Conservation (phyloP, 2,888 invertebrate species). For the Scelioninae gen. 1 region DNA sequence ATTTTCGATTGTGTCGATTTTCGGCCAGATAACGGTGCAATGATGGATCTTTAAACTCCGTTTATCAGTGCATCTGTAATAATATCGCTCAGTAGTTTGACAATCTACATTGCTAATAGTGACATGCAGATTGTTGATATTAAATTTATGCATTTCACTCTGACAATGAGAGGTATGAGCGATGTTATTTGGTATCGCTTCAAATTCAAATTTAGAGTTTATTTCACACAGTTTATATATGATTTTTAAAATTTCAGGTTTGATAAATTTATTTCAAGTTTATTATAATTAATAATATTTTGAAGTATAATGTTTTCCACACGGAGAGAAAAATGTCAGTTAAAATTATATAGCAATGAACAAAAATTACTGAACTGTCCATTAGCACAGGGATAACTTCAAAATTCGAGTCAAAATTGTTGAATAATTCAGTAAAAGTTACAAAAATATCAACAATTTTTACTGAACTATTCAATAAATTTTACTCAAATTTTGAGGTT, state of each 20-base stretch:
- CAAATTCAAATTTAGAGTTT: slow-evolving; percentile 40
- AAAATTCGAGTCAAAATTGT: too few relatives aligned
- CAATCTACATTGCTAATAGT: slow-evolving; percentile 37
- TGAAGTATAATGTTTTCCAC: too few relatives aligned
- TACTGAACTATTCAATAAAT: too few relatives aligned
- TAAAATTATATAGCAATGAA: too few relatives aligned
- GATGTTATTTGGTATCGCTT: slow-evolving; percentile 35
- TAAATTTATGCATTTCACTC: slow-evolving; percentile 26
- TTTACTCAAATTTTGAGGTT: too few relatives aligned
- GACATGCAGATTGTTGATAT: slow-evolving; percentile 35
- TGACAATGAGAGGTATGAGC: slow-evolving; percentile 10
- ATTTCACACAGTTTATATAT: not conserved
- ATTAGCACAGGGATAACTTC: too few relatives aligned
- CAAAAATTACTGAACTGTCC: too few relatives aligned
- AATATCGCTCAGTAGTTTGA: slow-evolving; percentile 9
- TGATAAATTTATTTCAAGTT: too few relatives aligned
- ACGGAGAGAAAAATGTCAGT: too few relatives aligned
- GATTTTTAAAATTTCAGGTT: slow-evolving; percentile 8
- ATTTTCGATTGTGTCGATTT: not conserved
- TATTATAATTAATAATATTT: too few relatives aligned
- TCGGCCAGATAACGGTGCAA: not conserved
- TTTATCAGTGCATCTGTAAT: slow-evolving; percentile 17
- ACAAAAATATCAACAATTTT: too few relatives aligned
- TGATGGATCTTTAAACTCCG: slow-evolving; percentile 24
- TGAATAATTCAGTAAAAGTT: too few relatives aligned